Evolutionary conservation across 37 sponge, comb jelly and placozoan species (phyloP).

Genomic region (Chondrilla cf. caribensis): DNA sequence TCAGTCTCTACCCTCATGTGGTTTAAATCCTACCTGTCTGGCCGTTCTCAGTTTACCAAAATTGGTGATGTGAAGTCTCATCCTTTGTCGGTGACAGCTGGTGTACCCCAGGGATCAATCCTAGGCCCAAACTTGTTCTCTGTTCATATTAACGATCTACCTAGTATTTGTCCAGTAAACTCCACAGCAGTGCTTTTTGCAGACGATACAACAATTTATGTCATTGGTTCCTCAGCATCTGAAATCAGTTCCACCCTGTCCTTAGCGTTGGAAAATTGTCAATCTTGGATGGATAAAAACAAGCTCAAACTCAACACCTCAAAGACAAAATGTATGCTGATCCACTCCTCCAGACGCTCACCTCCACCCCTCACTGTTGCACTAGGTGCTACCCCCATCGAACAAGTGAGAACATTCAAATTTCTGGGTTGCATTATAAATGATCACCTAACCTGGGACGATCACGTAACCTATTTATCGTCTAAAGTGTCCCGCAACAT

Average conservation of each 20-base stretch:
- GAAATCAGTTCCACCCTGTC: background rate
- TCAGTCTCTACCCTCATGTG: background rate
- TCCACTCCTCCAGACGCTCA: background rate
- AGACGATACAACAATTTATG: background rate
- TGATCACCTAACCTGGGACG: background rate
- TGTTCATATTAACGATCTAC: background rate
- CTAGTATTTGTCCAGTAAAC: background rate
- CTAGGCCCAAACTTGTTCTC: background rate
- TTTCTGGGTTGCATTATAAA: background rate
- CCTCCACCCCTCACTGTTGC: background rate
- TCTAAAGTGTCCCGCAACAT: background rate
- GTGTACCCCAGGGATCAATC: too few relatives aligned
- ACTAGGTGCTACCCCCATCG: background rate
- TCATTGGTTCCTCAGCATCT: background rate
- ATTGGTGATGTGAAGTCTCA: background rate
- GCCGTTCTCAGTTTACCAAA: background rate
- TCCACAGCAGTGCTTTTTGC: constrained; percentile 8
- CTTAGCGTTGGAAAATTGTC: background rate
- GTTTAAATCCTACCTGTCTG: constrained; percentile 8
- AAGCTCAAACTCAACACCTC: background rate
- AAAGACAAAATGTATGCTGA: constrained; percentile 20
- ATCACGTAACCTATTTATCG: background rate
- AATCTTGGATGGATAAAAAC: background rate
- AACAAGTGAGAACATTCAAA: background rate
- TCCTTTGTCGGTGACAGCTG: too few relatives aligned